phyloP scores from a whole-genome alignment of 2,797 vertebrate species.

The Cygnus olor region DNA sequence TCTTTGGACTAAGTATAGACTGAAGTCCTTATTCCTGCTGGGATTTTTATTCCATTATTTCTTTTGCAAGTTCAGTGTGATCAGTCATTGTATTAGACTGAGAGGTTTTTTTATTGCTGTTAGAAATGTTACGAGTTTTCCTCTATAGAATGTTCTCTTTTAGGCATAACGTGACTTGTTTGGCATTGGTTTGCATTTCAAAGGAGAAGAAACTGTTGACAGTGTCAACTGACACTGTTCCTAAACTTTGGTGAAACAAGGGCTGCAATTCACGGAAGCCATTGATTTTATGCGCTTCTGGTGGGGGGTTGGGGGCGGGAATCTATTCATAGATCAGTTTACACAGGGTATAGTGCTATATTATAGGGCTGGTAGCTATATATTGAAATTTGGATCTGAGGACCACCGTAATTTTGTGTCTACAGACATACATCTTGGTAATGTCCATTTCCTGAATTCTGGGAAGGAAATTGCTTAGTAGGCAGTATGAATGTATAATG shows the following conservation, averaged over 20 bases:
- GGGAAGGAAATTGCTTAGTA: not conserved
- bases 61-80: not conserved
- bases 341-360: not conserved
- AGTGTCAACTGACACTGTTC: not conserved
- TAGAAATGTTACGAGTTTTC: not conserved
- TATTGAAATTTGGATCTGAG: not conserved
- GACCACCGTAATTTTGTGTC: not conserved
- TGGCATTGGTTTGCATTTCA: not conserved
- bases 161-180: not conserved
- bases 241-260: not conserved
- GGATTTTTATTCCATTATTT: not conserved
- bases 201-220: not conserved
- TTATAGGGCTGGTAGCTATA: not conserved
- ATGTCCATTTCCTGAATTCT: not conserved
- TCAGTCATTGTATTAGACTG: not conserved
- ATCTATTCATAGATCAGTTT: not conserved
- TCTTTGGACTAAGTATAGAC: not conserved
- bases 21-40: not conserved
- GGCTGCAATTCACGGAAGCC: not conserved
- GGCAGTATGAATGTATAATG: not conserved
- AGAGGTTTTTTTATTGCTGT: not conserved
- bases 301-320: not conserved
- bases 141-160: not conserved
- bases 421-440: not conserved
- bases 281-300: fast-evolving